Evolutionary conservation across 2,888 invertebrate genomes (phyloP), one percentile per base, ranked within the genome.

Genomic region (Pardosa pseudoannulata): DNA sequence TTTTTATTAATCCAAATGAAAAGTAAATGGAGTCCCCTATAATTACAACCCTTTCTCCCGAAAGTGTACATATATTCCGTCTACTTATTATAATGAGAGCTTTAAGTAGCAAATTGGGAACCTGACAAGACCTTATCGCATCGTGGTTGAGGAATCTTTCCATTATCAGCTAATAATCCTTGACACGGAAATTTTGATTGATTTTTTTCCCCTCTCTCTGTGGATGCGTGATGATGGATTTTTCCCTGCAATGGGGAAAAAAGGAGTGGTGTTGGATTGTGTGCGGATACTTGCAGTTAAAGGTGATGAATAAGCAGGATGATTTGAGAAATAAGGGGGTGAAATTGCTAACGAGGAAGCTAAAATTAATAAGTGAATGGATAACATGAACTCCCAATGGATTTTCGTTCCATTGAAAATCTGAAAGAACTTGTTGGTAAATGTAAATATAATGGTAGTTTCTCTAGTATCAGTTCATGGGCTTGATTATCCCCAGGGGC

Each of bases 161-260:
- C 41, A 75, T 75, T 75, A 75, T 64, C 65, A 23, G 19, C 75
- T 75, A 75, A 75, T 75, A 75, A 28, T 39, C 28, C 75, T 75
- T 75, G 75, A 75, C 75, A 65, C 50, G 65, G 64, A 75, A 75
- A 75, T 75, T 75, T 64, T 75, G 75, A 75, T 75, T 75, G 75
- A 75, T 62, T 75, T 75, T 65, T 28, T 5, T 28, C 29, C n/a
- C 29, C 29, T 13, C 23, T 62, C 28, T 32, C 67, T n/a, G 32
- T n/a, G 6, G 9, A 50, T 9, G n/a, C n/a, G 23, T 50, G 50
- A n/a, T 50, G 5, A 56, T 56, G 23, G 11, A n/a, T 56, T 56
- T 56, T 56, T 56, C 56, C 1, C 56, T 9, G 56, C 13, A 19
- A 56, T 56, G n/a, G 23, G 19, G 1, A 36, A 36, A 36, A n/a